Evolutionary conservation across 2,888 invertebrate genomes (phyloP).

Genomic region (Alloscopus bannaensis): DNA sequence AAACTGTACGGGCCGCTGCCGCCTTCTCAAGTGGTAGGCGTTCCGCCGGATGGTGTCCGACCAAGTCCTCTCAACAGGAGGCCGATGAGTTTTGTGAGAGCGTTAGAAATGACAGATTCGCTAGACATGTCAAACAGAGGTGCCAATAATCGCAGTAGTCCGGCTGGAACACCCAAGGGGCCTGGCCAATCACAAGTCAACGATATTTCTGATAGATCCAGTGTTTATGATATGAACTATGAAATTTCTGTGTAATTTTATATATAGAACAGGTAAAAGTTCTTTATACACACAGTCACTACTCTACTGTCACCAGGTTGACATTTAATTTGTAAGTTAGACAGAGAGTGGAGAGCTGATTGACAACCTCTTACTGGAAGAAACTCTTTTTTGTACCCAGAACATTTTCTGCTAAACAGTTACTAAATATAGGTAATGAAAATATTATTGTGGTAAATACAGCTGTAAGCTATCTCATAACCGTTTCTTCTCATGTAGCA

Average conservation of each 20-base stretch:
- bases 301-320: too few species aligned
- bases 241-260: slow-evolving; percentile 90
- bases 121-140: slow-evolving; percentile 81
- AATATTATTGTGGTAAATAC: too few species aligned
- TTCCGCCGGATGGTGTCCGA: slow-evolving; percentile 71
- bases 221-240: slow-evolving; percentile 96
- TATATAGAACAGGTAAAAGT: slow-evolving; percentile 21
- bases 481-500: too few species aligned
- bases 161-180: slow-evolving; percentile 71
- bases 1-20: slow-evolving; percentile 75
- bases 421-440: too few species aligned
- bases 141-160: slow-evolving; percentile 70
- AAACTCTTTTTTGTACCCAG: too few species aligned
- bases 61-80: slow-evolving; percentile 81
- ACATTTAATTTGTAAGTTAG: neutral
- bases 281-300: slow-evolving; percentile 19
- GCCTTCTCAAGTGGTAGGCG: slow-evolving; percentile 76
- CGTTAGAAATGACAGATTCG: slow-evolving; percentile 91
- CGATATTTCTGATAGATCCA: slow-evolving; percentile 88
- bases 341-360: too few species aligned
- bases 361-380: too few species aligned
- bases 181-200: slow-evolving; percentile 74
- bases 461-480: too few species aligned
- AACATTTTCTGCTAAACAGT: too few species aligned
- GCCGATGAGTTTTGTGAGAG: slow-evolving; percentile 92